A percentile compares a stretch with the other conserved stretches of the same genome.
phyloP scores from a whole-genome alignment of 2,888 invertebrate species.

The Bugulina stolonifera region DNA sequence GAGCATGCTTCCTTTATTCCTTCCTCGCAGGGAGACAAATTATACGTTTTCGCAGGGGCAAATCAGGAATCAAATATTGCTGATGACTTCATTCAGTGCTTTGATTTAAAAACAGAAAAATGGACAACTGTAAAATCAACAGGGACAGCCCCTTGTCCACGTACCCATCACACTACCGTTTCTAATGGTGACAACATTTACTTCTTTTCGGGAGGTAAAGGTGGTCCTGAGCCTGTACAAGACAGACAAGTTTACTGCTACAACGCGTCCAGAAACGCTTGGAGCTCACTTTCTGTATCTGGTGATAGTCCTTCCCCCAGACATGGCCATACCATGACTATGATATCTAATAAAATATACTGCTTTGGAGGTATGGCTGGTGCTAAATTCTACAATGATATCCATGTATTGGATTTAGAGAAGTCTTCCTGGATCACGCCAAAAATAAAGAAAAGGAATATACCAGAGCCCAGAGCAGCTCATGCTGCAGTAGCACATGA shows the following conservation, averaged over 20 bases:
- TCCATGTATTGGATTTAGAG: constrained; percentile 45
- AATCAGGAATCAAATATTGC: constrained; percentile 47
- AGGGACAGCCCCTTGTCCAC: constrained; percentile 41
- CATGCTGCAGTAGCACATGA: constrained; percentile 43
- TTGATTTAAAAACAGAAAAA: constrained; percentile 37
- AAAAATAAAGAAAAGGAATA: constrained; percentile 37
- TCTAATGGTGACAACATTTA: constrained; percentile 41
- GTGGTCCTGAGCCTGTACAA: constrained; percentile 45
- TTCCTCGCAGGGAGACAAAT: constrained; percentile 35
- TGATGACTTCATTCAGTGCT: constrained; percentile 40
- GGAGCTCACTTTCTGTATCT: constrained; percentile 39
- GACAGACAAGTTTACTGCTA: constrained; percentile 47
- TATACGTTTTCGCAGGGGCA: constrained; percentile 51
- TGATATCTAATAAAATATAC: constrained; percentile 40
- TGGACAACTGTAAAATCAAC: constrained; percentile 38
- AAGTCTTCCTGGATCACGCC: constrained; percentile 37
- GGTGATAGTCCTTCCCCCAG: constrained; percentile 49
- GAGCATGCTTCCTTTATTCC: constrained; percentile 49
- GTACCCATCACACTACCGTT: constrained; percentile 44
- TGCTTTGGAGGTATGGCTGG: constrained; percentile 52
- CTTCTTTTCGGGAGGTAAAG: constrained; percentile 50
- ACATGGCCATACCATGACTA: constrained; percentile 50
- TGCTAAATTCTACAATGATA: constrained; percentile 47
- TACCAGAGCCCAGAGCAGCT: constrained; percentile 46
- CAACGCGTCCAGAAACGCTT: constrained; percentile 37